phyloP scores from a whole-genome alignment of 1,140 invertebrate species.

The Sinonovacula constricta region DNA sequence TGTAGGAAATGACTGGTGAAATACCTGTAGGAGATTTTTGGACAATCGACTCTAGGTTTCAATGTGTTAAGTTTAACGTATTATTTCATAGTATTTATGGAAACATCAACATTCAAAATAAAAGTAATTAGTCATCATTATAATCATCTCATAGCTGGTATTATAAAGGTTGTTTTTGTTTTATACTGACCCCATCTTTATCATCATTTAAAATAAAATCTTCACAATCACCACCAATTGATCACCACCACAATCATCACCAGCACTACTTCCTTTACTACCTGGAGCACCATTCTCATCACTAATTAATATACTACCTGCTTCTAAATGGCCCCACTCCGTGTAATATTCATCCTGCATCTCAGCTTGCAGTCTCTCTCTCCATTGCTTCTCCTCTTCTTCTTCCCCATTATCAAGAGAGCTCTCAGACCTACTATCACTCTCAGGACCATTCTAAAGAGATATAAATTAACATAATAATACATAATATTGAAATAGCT shows the following conservation, averaged over 20 bases:
- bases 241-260: background rate
- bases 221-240: background rate
- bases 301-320: conserved; percentile 18
- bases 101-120: background rate
- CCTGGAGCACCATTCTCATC: background rate
- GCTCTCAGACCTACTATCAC: too few species aligned
- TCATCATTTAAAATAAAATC: background rate
- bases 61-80: too few species aligned
- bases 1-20: too few species aligned
- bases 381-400: conserved; percentile 25
- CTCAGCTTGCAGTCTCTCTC: conserved; percentile 45
- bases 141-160: too few species aligned
- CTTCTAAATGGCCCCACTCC: conserved; percentile 30
- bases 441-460: too few species aligned
- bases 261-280: too few species aligned
- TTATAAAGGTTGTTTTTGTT: background rate
- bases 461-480: too few species aligned
- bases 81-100: too few species aligned
- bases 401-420: too few species aligned
- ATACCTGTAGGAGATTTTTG: too few species aligned
- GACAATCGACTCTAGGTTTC: too few species aligned
- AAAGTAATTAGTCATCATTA: background rate
- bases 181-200: background rate
- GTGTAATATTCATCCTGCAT: conserved; percentile 19
- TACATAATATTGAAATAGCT: too few species aligned